A percentile compares a stretch with the other conserved stretches of the same genome.
phyloP scores from a whole-genome alignment of 2,113 vertebrate genomes.

The Myotis davidii region DNA sequence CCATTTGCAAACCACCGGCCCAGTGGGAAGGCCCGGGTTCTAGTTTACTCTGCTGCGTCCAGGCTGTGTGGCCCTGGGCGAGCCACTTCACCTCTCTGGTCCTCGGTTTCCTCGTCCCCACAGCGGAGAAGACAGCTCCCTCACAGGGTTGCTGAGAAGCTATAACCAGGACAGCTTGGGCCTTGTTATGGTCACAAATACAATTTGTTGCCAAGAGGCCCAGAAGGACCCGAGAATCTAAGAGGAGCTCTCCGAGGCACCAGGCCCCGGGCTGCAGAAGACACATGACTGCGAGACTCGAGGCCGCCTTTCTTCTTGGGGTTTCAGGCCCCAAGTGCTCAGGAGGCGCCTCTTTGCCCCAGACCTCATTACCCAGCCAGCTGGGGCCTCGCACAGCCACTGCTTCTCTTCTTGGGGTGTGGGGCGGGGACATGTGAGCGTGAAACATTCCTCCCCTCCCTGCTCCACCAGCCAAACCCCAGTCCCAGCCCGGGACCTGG shows the following conservation, averaged over 20 bases:
- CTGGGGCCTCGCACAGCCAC: constrained; percentile 67
- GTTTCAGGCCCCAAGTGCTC: neutral
- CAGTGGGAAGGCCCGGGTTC: neutral
- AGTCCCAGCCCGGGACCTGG: neutral
- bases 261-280: neutral
- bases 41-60: neutral
- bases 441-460: neutral
- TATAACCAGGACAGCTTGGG: neutral
- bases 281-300: neutral
- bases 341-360: constrained; percentile 53
- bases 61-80: neutral
- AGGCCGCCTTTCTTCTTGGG: neutral
- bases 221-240: neutral
- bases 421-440: constrained; percentile 51
- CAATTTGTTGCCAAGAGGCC: neutral
- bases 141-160: neutral
- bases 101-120: neutral
- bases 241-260: neutral
- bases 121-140: neutral
- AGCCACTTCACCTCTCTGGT: neutral
- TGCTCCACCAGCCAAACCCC: neutral
- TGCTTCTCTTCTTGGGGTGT: constrained; percentile 50
- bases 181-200: neutral
- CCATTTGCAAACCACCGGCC: neutral
- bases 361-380: constrained; percentile 82